Evolutionary conservation across 1,140 invertebrate genomes (phyloP).

Genomic region (Euura saliciscinereae): DNA sequence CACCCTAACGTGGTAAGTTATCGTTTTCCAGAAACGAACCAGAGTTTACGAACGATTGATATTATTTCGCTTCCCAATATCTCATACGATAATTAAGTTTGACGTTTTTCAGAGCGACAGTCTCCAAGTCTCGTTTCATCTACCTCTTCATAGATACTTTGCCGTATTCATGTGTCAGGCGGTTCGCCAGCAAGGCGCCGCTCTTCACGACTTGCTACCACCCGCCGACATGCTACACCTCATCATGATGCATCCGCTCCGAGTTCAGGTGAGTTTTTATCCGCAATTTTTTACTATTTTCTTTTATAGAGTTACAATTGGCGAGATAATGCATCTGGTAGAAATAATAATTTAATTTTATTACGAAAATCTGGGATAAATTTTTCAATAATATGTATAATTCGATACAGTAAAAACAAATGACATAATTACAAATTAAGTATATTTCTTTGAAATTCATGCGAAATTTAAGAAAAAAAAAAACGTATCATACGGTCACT

Average conservation of each 20-base stretch:
- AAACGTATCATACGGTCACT: too few relatives aligned
- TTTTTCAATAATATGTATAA: too few relatives aligned
- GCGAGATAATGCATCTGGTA: background rate
- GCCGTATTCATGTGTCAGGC: conserved; percentile 91
- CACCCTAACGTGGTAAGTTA: conserved; percentile 69
- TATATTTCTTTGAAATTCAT: too few relatives aligned
- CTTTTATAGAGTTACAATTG: conserved; percentile 9
- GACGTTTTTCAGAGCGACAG: conserved; percentile 69
- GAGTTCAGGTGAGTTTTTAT: conserved; percentile 80
- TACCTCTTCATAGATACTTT: conserved; percentile 93
- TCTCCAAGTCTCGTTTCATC: conserved; percentile 91
- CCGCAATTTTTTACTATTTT: background rate
- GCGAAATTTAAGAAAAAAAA: too few relatives aligned
- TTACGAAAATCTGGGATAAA: too few relatives aligned
- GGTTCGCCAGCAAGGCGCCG: conserved; percentile 79
- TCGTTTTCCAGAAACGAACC: conserved; percentile 10
- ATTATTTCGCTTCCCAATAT: background rate
- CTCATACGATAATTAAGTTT: conserved; percentile 18
- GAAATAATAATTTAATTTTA: too few relatives aligned
- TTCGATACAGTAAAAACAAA: too few relatives aligned
- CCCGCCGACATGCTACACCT: conserved; percentile 78
- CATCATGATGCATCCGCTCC: conserved; percentile 84
- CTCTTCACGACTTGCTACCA: conserved; percentile 79
- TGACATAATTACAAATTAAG: too few relatives aligned
- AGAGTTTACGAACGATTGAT: background rate